Conservation (phyloP, 30 jellyfish, hydroid and myxozoan species). For the Kudoa iwatai region DNA sequence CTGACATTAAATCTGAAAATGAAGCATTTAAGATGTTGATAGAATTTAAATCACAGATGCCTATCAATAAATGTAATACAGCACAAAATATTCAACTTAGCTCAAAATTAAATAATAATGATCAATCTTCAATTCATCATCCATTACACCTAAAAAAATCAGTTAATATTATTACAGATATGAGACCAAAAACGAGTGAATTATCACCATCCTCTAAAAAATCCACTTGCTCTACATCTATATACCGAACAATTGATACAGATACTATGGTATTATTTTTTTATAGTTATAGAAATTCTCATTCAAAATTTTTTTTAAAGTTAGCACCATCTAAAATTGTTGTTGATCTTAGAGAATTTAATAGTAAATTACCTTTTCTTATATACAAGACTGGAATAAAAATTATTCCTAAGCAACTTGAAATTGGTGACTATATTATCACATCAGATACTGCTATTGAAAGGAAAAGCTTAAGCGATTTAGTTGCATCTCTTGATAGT, state of each 20-base stretch:
- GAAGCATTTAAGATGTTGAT: constrained; percentile 66
- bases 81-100: no score
- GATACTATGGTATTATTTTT: background rate
- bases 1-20: constrained; percentile 6
- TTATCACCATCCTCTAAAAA: no score
- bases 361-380: constrained; percentile 57
- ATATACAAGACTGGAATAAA: constrained; percentile 50
- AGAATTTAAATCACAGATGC: constrained; percentile 20
- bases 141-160: no score
- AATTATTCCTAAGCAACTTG: constrained; percentile 49
- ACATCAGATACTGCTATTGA: constrained; percentile 83
- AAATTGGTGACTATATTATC: constrained; percentile 72
- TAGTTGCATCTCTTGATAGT: constrained; percentile 55
- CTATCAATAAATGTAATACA: no score
- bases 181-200: no score
- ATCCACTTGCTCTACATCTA: no score
- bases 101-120: no score
- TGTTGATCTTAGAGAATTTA: constrained; percentile 70
- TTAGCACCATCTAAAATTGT: constrained; percentile 6
- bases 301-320: no score
- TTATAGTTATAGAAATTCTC: no score
- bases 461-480: constrained; percentile 50
- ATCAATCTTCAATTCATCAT: background rate
- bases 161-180: background rate
- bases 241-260: no score